phyloP scores from a whole-genome alignment of 2,797 vertebrate genomes.

The Myioborus melanocephalus region DNA sequence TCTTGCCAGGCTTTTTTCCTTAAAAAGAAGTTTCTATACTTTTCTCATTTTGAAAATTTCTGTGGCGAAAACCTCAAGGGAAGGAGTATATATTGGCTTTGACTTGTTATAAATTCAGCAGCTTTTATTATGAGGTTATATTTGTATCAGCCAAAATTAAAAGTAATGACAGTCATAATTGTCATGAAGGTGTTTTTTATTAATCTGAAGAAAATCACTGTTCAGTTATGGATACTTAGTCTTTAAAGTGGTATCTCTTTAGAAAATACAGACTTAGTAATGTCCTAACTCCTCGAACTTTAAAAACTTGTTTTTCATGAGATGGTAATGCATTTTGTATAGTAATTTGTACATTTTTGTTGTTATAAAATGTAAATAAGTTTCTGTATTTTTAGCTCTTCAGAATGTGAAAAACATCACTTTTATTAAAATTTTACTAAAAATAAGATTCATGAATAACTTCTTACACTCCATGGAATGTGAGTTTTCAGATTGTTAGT shows the following conservation, averaged over 20 bases:
- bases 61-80: background rate
- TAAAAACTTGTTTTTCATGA: background rate
- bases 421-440: slow-evolving; percentile 45
- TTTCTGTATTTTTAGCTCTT: slow-evolving; percentile 31
- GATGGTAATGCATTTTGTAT: slow-evolving; percentile 13
- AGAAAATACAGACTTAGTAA: background rate
- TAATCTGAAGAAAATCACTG: background rate
- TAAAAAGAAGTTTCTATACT: background rate
- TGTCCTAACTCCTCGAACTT: background rate
- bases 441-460: slow-evolving; percentile 19
- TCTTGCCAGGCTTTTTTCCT: background rate
- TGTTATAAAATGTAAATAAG: slow-evolving; percentile 40
- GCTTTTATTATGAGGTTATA: background rate
- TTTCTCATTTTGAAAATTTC: background rate
- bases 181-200: background rate
- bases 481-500: background rate
- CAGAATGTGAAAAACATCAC: slow-evolving; percentile 12
- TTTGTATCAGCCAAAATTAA: slow-evolving; percentile 19
- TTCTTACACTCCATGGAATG: background rate
- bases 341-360: slow-evolving; percentile 24
- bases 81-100: background rate
- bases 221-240: background rate
- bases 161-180: background rate
- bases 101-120: background rate
- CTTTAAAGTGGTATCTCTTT: background rate